Percentiles rank a stretch among this genome's conserved stretches.
These are phyloP conservation scores for Dynastes tityus DNA, from an alignment of 2,888 invertebrate species.

Conservation along the genomic window DNA sequence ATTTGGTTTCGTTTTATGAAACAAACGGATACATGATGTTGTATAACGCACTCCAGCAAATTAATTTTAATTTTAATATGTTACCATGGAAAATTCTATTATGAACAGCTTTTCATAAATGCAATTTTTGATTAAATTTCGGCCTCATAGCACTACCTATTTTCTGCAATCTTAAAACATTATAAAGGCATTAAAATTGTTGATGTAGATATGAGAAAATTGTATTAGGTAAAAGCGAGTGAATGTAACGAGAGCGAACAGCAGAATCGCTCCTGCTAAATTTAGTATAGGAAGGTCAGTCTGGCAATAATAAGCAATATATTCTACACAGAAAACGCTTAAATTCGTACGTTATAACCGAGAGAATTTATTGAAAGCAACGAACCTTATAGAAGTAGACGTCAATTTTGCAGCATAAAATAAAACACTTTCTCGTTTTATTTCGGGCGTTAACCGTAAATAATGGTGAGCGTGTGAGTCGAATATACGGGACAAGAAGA, in stretches of 20 bases:
- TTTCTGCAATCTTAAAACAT: not conserved
- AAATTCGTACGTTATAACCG: conserved; percentile 64
- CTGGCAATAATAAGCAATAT: conserved; percentile 69
- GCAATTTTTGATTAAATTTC: too few species aligned
- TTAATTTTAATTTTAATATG: too few species aligned
- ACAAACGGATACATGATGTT: too few species aligned
- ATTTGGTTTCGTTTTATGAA: too few species aligned
- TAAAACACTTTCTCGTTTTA: conserved; percentile 20
- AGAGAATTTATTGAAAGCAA: conserved; percentile 65
- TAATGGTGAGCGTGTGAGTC: conserved; percentile 15
- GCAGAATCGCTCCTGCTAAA: conserved; percentile 42
- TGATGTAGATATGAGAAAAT: conserved; percentile 40
- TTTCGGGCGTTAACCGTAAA: conserved; percentile 38
- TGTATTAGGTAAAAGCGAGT: conserved; percentile 44
- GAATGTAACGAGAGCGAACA: conserved; percentile 27
- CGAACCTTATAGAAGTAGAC: conserved; percentile 64
- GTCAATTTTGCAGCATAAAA: conserved; percentile 57
- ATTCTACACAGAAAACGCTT: conserved; percentile 65
- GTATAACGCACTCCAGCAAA: too few species aligned
- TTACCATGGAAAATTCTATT: too few species aligned
- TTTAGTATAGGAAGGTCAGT: conserved; percentile 53
- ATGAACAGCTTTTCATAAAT: too few species aligned
- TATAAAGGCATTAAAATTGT: conserved; percentile 15
- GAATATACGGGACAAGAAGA: conserved; percentile 1
- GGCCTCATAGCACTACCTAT: too few species aligned